A percentile compares a stretch with the other conserved stretches of the same genome.
These are phyloP conservation scores for Phoronis australis DNA, from an alignment of 2,888 invertebrate genomes.

Conservation along the genomic window DNA sequence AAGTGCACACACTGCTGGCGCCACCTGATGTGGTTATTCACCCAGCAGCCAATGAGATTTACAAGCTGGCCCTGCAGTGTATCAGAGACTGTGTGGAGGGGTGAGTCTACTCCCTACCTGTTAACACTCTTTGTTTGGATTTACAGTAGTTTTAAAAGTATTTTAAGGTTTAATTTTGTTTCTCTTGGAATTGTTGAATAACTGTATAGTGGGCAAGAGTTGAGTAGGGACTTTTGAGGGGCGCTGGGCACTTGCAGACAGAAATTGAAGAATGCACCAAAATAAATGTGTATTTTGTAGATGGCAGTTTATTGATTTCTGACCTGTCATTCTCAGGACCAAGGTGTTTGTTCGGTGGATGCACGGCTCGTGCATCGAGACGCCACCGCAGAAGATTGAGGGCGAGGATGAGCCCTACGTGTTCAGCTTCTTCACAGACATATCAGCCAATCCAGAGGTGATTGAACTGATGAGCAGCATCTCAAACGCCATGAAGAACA, in stretches of 20 bases:
- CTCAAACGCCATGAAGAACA: slow-evolving; percentile 64
- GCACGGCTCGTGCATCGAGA: slow-evolving; percentile 72
- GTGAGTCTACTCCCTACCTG: too few species aligned
- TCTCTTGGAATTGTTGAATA: too few species aligned
- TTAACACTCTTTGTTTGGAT: too few species aligned
- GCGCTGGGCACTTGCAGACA: too few species aligned
- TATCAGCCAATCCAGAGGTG: slow-evolving; percentile 67
- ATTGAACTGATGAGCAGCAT: slow-evolving; percentile 64
- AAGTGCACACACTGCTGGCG: slow-evolving; percentile 71
- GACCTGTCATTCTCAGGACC: slow-evolving; percentile 55
- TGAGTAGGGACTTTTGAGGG: too few species aligned
- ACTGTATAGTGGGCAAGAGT: too few species aligned
- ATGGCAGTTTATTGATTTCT: too few species aligned
- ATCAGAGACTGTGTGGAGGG: slow-evolving; percentile 73
- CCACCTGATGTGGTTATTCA: slow-evolving; percentile 71
- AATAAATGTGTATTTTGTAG: too few species aligned
- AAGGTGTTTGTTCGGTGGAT: slow-evolving; percentile 80
- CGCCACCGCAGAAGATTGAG: slow-evolving; percentile 61
- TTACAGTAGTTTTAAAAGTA: too few species aligned
- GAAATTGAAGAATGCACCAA: too few species aligned
- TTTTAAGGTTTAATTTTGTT: too few species aligned
- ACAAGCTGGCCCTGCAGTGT: slow-evolving; percentile 69
- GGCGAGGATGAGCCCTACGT: slow-evolving; percentile 62
- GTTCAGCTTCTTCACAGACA: slow-evolving; percentile 76
- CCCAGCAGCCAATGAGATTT: slow-evolving; percentile 72